Conservation (phyloP, 2,888 invertebrate species). For the Cantharis lateralis region DNA sequence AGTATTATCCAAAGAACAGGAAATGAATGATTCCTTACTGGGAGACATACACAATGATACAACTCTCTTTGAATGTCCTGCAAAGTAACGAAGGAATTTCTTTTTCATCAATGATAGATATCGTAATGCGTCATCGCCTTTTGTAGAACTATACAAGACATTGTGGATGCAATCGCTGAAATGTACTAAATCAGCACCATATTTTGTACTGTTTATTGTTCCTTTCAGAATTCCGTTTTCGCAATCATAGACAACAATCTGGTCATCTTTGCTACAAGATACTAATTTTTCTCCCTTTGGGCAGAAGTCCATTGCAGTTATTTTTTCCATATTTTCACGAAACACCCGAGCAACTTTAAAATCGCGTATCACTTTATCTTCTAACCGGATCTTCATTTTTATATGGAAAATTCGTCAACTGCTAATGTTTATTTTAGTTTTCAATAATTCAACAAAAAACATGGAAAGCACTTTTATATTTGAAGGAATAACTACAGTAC, state of each 20-base stretch:
- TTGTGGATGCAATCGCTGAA: constrained; percentile 98
- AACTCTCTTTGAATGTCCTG: constrained; percentile 95
- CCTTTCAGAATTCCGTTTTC: constrained; percentile 95
- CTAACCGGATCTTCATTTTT: constrained; percentile 80
- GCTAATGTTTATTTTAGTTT: background rate
- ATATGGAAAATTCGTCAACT: background rate
- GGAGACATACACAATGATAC: constrained; percentile 96
- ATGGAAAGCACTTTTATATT: background rate
- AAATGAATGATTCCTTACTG: constrained; percentile 96
- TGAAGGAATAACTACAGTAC: too few relatives aligned
- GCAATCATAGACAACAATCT: constrained; percentile 99
- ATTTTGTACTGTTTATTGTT: constrained; percentile 98
- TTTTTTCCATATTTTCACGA: constrained; percentile 96
- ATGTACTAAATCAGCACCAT: constrained; percentile 98
- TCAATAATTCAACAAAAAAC: background rate
- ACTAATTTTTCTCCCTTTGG: constrained; percentile 94
- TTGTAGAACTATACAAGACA: constrained; percentile 98
- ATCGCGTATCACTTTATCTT: constrained; percentile 92
- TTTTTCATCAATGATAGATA: constrained; percentile 98
- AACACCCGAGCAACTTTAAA: constrained; percentile 98
- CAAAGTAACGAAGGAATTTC: constrained; percentile 98
- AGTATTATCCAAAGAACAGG: constrained; percentile 96
- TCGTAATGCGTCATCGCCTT: constrained; percentile 97
- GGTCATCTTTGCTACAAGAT: constrained; percentile 98
- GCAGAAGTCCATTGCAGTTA: constrained; percentile 97